Evolutionary conservation across 2,888 invertebrate species (phyloP).

Genomic region (Ennomos quercinarius): DNA sequence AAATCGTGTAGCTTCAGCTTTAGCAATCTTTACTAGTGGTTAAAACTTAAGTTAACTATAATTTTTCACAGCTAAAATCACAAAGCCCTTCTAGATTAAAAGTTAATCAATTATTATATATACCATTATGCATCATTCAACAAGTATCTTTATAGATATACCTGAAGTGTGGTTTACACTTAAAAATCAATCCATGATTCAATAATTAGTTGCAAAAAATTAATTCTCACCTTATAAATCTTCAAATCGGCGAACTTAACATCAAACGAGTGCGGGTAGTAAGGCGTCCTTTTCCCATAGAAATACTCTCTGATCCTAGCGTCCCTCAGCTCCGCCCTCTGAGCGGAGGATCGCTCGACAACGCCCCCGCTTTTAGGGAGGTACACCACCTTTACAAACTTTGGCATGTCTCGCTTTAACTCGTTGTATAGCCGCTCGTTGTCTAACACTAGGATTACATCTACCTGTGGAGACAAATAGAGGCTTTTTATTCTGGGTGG

Average conservation of each 20-base stretch:
- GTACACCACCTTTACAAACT: conserved; percentile 96
- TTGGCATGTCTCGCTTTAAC: conserved; percentile 96
- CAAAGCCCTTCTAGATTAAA: too few species aligned
- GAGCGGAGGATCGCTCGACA: conserved; percentile 92
- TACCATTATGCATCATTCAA: too few species aligned
- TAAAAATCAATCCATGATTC: too few species aligned
- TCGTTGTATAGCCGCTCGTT: conserved; percentile 98
- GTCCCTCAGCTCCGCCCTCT: conserved; percentile 91
- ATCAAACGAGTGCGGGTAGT: conserved; percentile 98
- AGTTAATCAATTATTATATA: too few species aligned
- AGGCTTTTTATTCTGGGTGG: too few species aligned
- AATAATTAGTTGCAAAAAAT: too few species aligned
- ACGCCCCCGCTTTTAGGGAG: conserved; percentile 99
- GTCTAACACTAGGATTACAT: conserved; percentile 97
- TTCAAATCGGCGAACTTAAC: conserved; percentile 95
- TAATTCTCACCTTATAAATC: conserved; percentile 89
- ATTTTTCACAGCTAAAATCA: too few species aligned
- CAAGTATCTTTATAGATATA: too few species aligned
- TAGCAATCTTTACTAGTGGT: too few species aligned
- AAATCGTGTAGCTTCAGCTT: too few species aligned
- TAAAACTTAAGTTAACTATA: too few species aligned
- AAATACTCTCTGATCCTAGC: conserved; percentile 96
- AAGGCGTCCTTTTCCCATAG: conserved; percentile 93
- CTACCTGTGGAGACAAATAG: conserved; percentile 83
- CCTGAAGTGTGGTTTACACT: too few species aligned